Evolutionary conservation across 2,113 vertebrate species (phyloP).

Genomic region (Cyanistes caeruleus): DNA sequence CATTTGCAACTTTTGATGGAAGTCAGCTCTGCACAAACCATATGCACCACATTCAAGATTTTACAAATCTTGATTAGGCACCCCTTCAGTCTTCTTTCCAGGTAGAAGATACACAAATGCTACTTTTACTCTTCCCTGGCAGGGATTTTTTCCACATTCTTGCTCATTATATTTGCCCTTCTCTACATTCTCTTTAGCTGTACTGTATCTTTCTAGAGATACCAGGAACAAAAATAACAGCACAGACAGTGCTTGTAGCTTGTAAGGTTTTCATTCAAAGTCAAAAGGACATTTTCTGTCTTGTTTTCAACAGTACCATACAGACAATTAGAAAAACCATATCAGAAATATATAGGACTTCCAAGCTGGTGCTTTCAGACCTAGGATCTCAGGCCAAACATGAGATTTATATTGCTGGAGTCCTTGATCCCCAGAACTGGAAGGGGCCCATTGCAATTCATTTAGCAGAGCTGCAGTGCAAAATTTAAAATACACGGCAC

Average conservation of each 20-base stretch:
- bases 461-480: neutral
- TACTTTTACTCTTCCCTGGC: neutral
- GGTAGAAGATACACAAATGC: fast-evolving
- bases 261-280: neutral
- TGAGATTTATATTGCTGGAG: neutral
- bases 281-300: neutral
- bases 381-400: neutral
- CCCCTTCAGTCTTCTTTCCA: neutral
- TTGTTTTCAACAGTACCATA: neutral
- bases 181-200: neutral
- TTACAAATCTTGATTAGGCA: neutral
- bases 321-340: neutral
- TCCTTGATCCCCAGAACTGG: neutral
- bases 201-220: neutral
- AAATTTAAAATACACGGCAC: neutral
- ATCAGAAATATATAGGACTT: neutral
- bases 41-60: neutral
- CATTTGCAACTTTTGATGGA: neutral
- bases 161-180: neutral
- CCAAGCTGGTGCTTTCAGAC: neutral
- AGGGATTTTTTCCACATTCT: neutral
- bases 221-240: neutral
- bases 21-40: neutral
- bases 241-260: neutral
- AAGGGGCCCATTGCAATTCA: neutral